A percentile compares a stretch with the other conserved stretches of the same genome.
Conservation (phyloP, 2,888 invertebrate species). For the Morpho achilles region DNA sequence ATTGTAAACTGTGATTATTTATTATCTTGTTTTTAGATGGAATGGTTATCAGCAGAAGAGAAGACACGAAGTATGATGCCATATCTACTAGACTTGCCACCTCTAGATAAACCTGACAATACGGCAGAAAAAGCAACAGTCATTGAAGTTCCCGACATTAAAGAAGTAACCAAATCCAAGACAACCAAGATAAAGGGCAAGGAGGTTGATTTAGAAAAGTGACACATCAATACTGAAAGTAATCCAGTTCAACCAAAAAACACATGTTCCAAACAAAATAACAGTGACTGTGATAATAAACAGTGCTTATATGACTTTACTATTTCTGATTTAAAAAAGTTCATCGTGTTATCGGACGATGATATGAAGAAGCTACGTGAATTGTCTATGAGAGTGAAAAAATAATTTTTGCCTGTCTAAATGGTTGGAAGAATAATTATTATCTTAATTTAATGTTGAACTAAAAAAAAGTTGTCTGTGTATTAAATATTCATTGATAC, state of each 20-base stretch:
- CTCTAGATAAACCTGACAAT: slow-evolving; percentile 39
- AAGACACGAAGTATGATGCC: slow-evolving; percentile 71
- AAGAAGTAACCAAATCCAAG: slow-evolving; percentile 25
- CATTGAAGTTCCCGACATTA: slow-evolving; percentile 31
- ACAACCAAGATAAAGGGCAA: slow-evolving; percentile 38
- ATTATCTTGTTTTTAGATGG: slow-evolving; percentile 50
- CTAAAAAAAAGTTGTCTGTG: too few relatives aligned
- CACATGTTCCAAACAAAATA: slow-evolving; percentile 35
- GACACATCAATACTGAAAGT: slow-evolving; percentile 39
- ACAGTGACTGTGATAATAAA: slow-evolving; percentile 47
- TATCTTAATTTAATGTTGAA: too few relatives aligned
- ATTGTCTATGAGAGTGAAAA: slow-evolving; percentile 27
- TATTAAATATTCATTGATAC: too few relatives aligned
- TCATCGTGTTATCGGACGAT: slow-evolving; percentile 42
- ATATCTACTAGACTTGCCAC: slow-evolving; percentile 62
- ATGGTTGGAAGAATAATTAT: too few relatives aligned
- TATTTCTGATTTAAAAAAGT: slow-evolving; percentile 37
- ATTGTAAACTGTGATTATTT: not conserved
- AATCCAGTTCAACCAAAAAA: slow-evolving; percentile 9
- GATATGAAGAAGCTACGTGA: slow-evolving; percentile 46
- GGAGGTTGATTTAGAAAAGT: slow-evolving; percentile 55
- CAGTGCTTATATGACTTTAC: slow-evolving; percentile 44
- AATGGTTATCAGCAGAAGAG: slow-evolving; percentile 70
- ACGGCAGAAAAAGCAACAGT: slow-evolving; percentile 29
- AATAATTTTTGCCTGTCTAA: not conserved